A percentile compares a stretch with the other conserved stretches of the same genome.
phyloP scores from a whole-genome alignment of 2,113 vertebrate genomes.

The Malaclemys terrapin region DNA sequence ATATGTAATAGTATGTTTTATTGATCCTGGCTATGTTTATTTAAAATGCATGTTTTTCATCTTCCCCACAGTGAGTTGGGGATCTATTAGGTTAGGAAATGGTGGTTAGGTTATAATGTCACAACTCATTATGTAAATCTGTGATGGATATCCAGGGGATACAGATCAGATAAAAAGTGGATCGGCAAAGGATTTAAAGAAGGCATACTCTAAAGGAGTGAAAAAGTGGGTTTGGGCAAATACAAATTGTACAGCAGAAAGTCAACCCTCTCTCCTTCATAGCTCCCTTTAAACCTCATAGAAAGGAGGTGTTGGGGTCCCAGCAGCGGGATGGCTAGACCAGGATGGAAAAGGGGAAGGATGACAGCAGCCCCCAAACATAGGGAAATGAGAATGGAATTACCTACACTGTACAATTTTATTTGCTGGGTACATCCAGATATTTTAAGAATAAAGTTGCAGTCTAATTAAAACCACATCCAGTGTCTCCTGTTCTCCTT shows the following conservation, averaged over 20 bases:
- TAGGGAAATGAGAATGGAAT: not conserved
- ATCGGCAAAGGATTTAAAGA: not conserved
- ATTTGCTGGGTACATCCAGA: not conserved
- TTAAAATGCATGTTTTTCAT: not conserved
- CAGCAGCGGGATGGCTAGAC: not conserved
- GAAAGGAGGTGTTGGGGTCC: not conserved
- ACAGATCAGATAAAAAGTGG: not conserved
- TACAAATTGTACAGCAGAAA: not conserved
- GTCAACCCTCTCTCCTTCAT: too few relatives aligned
- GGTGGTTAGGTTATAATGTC: not conserved
- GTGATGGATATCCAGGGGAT: not conserved
- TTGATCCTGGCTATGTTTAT: not conserved
- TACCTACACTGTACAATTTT: not conserved
- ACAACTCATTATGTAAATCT: not conserved
- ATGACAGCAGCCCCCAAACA: not conserved
- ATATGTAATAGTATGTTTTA: not conserved
- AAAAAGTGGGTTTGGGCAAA: not conserved
- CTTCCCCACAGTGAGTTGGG: not conserved
- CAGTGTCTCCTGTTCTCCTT: not conserved
- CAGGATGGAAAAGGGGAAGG: not conserved
- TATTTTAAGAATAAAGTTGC: not conserved
- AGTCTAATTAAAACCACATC: not conserved
- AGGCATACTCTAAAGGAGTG: not conserved
- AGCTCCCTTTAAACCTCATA: not conserved
- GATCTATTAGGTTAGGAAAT: not conserved